Percentiles rank a stretch among this genome's conserved stretches.
These are phyloP conservation scores for Todiramphus saurophagus DNA, from an alignment of 2,113 vertebrate genomes.

Conservation along the genomic window DNA sequence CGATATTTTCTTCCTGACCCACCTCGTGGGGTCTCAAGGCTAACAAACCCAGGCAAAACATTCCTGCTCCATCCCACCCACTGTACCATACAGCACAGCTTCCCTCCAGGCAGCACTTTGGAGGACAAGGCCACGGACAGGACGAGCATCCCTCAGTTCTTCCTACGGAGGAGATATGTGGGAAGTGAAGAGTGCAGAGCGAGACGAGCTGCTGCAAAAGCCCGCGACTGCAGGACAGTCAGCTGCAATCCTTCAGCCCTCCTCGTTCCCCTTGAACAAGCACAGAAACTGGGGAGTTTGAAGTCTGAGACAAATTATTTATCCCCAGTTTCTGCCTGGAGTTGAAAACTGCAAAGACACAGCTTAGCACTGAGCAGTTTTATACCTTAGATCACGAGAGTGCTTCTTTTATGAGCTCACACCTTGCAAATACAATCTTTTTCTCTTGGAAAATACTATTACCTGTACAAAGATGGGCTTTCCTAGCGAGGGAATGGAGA, in stretches of 20 bases:
- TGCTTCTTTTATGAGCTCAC: neutral
- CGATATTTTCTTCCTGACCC: neutral
- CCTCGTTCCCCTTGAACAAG: neutral
- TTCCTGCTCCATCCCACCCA: neutral
- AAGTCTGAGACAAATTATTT: neutral
- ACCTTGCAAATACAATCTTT: neutral
- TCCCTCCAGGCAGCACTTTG: neutral
- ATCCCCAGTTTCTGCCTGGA: neutral
- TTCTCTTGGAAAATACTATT: neutral
- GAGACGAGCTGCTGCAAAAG: neutral
- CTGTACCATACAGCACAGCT: neutral
- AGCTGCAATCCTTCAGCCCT: neutral
- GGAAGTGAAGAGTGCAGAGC: neutral
- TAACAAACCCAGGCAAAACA: neutral
- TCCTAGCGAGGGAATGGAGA: neutral
- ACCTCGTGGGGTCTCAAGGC: neutral
- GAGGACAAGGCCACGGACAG: neutral
- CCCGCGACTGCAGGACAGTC: neutral
- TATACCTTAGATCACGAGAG: neutral
- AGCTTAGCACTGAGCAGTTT: neutral
- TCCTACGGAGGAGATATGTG: fast-evolving
- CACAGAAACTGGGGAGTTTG: neutral
- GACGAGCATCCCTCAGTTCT: neutral
- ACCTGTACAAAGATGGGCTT: neutral
- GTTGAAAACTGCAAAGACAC: neutral